Base-by-base conservation (phyloP, 2,113 vertebrate species). In the Microtus richardsoni region DNA sequence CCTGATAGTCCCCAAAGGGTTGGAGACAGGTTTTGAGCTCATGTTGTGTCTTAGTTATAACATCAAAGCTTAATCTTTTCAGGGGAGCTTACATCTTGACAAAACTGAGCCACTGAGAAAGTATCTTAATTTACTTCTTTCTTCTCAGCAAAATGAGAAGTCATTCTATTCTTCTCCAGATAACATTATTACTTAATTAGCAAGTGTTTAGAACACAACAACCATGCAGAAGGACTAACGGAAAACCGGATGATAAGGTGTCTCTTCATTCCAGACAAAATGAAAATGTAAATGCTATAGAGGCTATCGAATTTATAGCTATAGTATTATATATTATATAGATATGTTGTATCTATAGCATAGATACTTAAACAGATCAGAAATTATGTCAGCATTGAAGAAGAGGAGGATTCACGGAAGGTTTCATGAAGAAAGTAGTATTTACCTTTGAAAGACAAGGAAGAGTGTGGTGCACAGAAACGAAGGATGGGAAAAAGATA, bases 31-130 rank as follows among this genome's bases (percentile, higher is more conserved):
- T 2, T 71, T 64, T 7, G 17, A n/a, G 41, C 41, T 66, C 93
- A 47, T 82, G 28, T 68, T 70, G 6, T 64, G n/a, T 83, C 86
- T 93, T 68, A 89, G 52, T 52, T 82, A 33, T 70, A 74, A 62
- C 70, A 44, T 30, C 73, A 71, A 92, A 60, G 5, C n/a, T 79
- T 68, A 41, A 44, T 30, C 26, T 66, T 36, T 92, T 70, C 64
- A 44, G 36, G 28, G 33, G 24, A 70, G 30, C 39, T n/a, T 88
- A 89, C 80, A 49, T 66, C 52, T 82, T 94, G 66, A 75, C 52
- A 94, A 94, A 83, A 93, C 68, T 66, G 89, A 91, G 39, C 62
- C 11, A 22, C 24, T 68, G 24, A 96, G 78, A 94, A 91, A 82
- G n/a, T 86, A 39, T 71, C 33, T 66, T 92, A 64, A 82, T 91